Evolutionary conservation across 2,113 vertebrate genomes (phyloP), one percentile per base, ranked within the genome.

Genomic region (Ariopsis seemanni): DNA sequence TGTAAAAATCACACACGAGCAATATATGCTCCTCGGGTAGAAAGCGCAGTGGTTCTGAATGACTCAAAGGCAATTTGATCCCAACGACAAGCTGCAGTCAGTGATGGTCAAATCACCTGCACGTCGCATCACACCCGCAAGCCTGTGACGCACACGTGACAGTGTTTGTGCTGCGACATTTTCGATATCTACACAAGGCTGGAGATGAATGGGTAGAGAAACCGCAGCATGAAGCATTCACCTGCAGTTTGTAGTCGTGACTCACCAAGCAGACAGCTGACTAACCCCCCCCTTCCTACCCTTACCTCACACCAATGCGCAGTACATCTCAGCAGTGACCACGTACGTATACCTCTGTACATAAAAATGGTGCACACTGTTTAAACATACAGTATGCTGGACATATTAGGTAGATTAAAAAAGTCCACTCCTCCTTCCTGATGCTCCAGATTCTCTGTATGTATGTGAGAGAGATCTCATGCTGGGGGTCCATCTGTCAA

Each of bases 401-500:
- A 50, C 42, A 67, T 74, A 81, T 71, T 53, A 88, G 52, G 78
- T 67, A 71, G 50, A 86, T 82, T 77, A 60, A 63, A 60, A 55
- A 53, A 83, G 81, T 88, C 83, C 63, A 42, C 48, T 84, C 80
- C 3, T 42, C 42, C 42, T 42, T 42, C 55, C 55, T 71, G 74
- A 84, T 75, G 72, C 88, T 67, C 50, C 85, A 65, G 89, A 85
- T 62, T 71, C 71, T 85, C 81, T 87, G 90, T 42, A 3, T 42
- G 42, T 72, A 67, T 82, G 75, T 57, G 42, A 42, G 42, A 42
- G 42, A 42, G 42, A 42, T 77, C 83, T 85, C 88, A 84, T 79
- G 87, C 90, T 82, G 85, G 30, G 78, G 78, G 25, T 79, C 90
- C 90, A 91, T 89, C 88, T 89, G 88, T 88, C 82, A 57, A 74